A percentile compares a stretch with the other conserved stretches of the same genome.
phyloP scores from a whole-genome alignment of 2,888 invertebrate species.

The Zygogramma bicolorata region DNA sequence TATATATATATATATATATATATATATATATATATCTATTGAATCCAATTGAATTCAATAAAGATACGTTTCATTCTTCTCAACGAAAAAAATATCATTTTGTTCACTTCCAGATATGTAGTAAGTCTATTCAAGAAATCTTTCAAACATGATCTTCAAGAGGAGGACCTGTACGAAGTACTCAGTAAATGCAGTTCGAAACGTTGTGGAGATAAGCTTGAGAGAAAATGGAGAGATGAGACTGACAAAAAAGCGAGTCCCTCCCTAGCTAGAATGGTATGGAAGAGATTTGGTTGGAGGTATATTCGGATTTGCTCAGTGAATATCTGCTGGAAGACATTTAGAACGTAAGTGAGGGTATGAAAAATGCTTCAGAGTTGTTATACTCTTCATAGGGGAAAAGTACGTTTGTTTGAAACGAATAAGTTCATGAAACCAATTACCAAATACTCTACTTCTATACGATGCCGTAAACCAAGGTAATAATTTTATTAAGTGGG shows the following conservation, averaged over 20 bases:
- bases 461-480: too few relatives aligned
- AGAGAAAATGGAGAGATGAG: constrained; percentile 60
- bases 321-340: constrained; percentile 36
- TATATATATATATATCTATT: too few relatives aligned
- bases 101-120: constrained; percentile 72
- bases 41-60: too few relatives aligned
- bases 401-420: too few relatives aligned
- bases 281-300: constrained; percentile 52
- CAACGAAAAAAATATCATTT: too few relatives aligned
- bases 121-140: constrained; percentile 71
- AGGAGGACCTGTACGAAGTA: constrained; percentile 71
- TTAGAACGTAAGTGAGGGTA: constrained; percentile 42
- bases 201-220: constrained; percentile 67
- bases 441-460: too few relatives aligned
- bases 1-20: too few relatives aligned
- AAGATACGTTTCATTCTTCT: too few relatives aligned
- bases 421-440: too few relatives aligned
- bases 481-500: too few relatives aligned
- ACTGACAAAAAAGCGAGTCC: constrained; percentile 44
- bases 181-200: constrained; percentile 69
- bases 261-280: constrained; percentile 52
- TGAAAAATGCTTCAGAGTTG: background rate
- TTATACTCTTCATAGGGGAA: too few relatives aligned
- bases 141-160: constrained; percentile 73
- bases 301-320: constrained; percentile 47